These are phyloP conservation scores for Aplysia californica DNA, from an alignment of 1,140 invertebrate species.

Conservation along the genomic window DNA sequence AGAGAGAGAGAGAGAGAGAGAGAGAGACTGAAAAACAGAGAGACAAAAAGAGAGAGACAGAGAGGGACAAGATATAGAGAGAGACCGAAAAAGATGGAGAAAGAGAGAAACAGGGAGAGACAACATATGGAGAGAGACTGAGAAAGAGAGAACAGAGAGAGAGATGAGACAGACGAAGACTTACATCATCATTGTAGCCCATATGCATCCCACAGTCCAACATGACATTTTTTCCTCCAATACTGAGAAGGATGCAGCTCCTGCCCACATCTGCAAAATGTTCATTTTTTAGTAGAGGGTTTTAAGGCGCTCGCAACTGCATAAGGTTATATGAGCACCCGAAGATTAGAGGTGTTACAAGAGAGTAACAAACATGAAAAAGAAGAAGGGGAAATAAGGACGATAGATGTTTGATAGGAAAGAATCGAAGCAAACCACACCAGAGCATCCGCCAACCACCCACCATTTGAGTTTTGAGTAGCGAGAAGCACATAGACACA, in stretches of 20 bases:
- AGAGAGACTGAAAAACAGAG: neutral
- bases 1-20: neutral
- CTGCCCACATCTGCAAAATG: slow-evolving; percentile 98
- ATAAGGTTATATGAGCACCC: too few species aligned
- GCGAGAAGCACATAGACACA: too few species aligned
- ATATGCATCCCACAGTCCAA: slow-evolving; percentile 99
- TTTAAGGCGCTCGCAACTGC: too few species aligned
- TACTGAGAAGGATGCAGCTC: slow-evolving; percentile 95
- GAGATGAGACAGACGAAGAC: slow-evolving; percentile 6
- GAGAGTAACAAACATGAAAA: too few species aligned
- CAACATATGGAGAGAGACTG: neutral
- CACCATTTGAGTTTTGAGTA: too few species aligned
- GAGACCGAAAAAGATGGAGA: neutral
- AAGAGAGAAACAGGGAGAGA: neutral
- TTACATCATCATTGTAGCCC: slow-evolving; percentile 96
- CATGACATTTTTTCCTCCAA: slow-evolving; percentile 99
- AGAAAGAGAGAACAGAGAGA: neutral
- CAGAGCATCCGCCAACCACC: too few species aligned
- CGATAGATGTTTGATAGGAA: too few species aligned
- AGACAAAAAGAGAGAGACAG: neutral
- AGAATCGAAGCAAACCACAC: too few species aligned
- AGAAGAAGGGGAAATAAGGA: too few species aligned
- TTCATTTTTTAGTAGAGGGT: too few species aligned
- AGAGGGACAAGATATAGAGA: neutral
- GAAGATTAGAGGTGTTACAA: too few species aligned